These are phyloP conservation scores for Drosophila lini DNA, from an alignment of 1,140 invertebrate genomes.

Conservation along the genomic window DNA sequence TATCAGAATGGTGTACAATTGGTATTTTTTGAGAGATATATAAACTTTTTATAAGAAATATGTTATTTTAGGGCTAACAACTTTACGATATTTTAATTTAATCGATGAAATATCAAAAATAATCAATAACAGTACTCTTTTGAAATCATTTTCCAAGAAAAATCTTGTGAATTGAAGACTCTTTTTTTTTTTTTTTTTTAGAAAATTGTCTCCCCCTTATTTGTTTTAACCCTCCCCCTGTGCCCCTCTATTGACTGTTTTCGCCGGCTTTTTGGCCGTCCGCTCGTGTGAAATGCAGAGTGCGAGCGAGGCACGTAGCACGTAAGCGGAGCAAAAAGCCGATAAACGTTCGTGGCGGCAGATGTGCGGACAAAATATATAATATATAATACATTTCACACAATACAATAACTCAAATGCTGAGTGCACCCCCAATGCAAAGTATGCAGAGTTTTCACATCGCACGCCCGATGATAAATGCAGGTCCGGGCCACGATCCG, in stretches of 20 bases:
- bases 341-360: constrained; percentile 34
- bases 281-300: constrained; percentile 73
- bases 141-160: neutral
- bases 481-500: constrained; percentile 24
- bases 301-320: constrained; percentile 62
- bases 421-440: constrained; percentile 18
- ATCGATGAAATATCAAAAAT: neutral
- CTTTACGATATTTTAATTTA: neutral
- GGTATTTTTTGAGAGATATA: neutral
- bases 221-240: neutral
- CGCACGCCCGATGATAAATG: constrained; percentile 35
- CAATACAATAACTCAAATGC: constrained; percentile 39
- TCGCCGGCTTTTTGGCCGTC: constrained; percentile 30
- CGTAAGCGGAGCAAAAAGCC: constrained; percentile 31
- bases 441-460: constrained; percentile 36
- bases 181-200: neutral
- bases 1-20: no score
- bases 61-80: neutral
- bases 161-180: neutral
- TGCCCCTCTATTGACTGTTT: constrained; percentile 7
- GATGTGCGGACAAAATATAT: constrained; percentile 31
- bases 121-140: neutral
- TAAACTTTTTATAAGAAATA: no score
- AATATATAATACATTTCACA: constrained; percentile 32
- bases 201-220: constrained; percentile 1